phyloP scores from a whole-genome alignment of 2,113 vertebrate genomes.

The Callaeas wilsoni region DNA sequence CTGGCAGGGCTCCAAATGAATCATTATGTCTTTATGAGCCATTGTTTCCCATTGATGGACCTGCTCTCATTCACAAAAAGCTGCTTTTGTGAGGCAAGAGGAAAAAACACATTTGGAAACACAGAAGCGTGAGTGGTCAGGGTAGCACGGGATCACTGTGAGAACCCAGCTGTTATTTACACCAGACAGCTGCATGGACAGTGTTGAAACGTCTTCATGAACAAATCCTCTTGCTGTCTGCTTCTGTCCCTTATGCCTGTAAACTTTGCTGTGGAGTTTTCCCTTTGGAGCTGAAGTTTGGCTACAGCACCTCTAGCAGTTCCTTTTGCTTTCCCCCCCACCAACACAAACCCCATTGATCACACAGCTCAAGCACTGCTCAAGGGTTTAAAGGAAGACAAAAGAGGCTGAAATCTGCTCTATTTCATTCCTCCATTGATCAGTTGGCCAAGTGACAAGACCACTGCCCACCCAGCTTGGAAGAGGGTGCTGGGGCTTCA shows the following conservation, averaged over 20 bases:
- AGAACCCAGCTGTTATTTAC: not conserved
- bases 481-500: not conserved
- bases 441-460: not conserved
- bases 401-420: not conserved
- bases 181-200: not conserved
- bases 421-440: not conserved
- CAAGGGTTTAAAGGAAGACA: not conserved
- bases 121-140: accelerated
- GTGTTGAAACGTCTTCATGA: not conserved
- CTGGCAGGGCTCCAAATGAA: not conserved
- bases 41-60: not conserved
- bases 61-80: slow-evolving; percentile 4
- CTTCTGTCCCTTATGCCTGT: not conserved
- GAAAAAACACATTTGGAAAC: not conserved
- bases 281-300: not conserved
- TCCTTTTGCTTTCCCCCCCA: not conserved
- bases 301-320: not conserved
- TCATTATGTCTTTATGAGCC: not conserved
- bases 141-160: not conserved
- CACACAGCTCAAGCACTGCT: not conserved
- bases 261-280: not conserved
- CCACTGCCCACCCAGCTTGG: accelerated
- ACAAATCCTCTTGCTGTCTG: not conserved
- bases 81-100: not conserved
- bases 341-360: not conserved